Percentiles rank a stretch among this genome's conserved stretches.
These are phyloP conservation scores for Callinectes sapidus DNA, from an alignment of 2,888 invertebrate genomes.

Conservation along the genomic window DNA sequence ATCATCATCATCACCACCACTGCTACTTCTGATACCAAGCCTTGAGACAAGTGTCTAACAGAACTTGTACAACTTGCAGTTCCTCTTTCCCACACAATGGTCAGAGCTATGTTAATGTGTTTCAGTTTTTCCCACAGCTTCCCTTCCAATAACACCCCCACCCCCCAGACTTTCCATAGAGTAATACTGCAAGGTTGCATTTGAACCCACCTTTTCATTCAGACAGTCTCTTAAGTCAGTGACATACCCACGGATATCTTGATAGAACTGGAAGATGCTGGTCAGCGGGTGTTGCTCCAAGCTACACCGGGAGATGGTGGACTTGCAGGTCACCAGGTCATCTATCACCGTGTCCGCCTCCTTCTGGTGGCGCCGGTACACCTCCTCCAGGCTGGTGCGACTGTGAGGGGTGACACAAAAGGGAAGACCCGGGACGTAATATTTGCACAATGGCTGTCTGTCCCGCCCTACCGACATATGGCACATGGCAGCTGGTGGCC, in stretches of 20 bases:
- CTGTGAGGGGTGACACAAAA: slow-evolving; percentile 75
- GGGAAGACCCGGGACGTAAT: slow-evolving; percentile 67
- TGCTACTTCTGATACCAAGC: background rate
- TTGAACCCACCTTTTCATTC: slow-evolving; percentile 89
- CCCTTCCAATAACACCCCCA: slow-evolving; percentile 32
- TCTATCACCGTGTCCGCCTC: slow-evolving; percentile 79
- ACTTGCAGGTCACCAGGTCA: slow-evolving; percentile 77
- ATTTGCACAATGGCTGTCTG: background rate
- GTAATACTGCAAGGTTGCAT: slow-evolving; percentile 63
- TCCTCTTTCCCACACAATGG: slow-evolving; percentile 39
- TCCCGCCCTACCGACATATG: slow-evolving; percentile 38
- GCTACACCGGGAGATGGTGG: slow-evolving; percentile 78
- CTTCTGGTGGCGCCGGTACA: slow-evolving; percentile 79
- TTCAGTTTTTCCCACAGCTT: slow-evolving; percentile 36
- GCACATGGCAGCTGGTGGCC: slow-evolving; percentile 16
- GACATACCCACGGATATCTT: slow-evolving; percentile 95
- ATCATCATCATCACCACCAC: background rate
- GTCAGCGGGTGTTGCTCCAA: slow-evolving; percentile 83
- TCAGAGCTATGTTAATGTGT: slow-evolving; percentile 9
- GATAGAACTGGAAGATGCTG: slow-evolving; percentile 92
- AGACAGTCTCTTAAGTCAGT: slow-evolving; percentile 97
- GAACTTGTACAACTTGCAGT: slow-evolving; percentile 48
- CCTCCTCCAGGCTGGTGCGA: slow-evolving; percentile 80
- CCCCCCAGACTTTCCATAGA: slow-evolving; percentile 46
- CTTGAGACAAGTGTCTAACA: background rate